Base-by-base conservation (phyloP, 2,888 invertebrate species). In the Clitarchus hookeri region DNA sequence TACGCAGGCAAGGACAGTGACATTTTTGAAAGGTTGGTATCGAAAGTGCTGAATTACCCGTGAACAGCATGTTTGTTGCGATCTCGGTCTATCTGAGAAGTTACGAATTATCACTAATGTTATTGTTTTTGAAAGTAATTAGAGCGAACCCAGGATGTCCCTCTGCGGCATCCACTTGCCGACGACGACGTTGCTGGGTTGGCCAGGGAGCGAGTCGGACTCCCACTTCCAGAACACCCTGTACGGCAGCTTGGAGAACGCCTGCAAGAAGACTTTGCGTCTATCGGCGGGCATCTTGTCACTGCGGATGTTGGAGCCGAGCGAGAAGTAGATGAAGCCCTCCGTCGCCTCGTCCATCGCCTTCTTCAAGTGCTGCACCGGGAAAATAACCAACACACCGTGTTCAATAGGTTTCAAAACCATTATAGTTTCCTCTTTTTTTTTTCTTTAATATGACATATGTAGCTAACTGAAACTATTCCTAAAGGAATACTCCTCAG, bases 101-200 rank as follows among this genome's bases (percentile, higher is more conserved):
- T 36, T 3, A 36, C 36, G 36, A 36, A 36, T 36, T 36, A 36
- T 36, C 4, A 36, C 4, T 36, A 36, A n/a, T n/a, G n/a, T 36
- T 36, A 36, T 36, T 36, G 36, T 36, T 36, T 36, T 36, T 36
- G n/a, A 36, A 36, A 36, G 36, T 4, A 36, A 65, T 65, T 65
- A 1, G n/a, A n/a, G 8, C 82, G n/a, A 12, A 82, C 82, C 82
- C 19, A 82, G 82, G 23, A 82, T 82, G 82, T 82, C 82, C 16
- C 44, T 82, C 44, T 82, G 82, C 23, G 82, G 82, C 82, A 82
- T 27, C 82, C 82, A 82, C 82, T 82, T 82, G 82, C 13, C 36
- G 8, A 82, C 82, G 36, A 36, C 36, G 27, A 82, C 82, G 44
- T 82, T 82, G 23, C 36, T 36, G 36, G 82, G 82, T 23, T 82